A percentile compares a stretch with the other conserved stretches of the same genome.
Conservation (phyloP, 2,113 vertebrate genomes). For the Pycnonotus jocosus region DNA sequence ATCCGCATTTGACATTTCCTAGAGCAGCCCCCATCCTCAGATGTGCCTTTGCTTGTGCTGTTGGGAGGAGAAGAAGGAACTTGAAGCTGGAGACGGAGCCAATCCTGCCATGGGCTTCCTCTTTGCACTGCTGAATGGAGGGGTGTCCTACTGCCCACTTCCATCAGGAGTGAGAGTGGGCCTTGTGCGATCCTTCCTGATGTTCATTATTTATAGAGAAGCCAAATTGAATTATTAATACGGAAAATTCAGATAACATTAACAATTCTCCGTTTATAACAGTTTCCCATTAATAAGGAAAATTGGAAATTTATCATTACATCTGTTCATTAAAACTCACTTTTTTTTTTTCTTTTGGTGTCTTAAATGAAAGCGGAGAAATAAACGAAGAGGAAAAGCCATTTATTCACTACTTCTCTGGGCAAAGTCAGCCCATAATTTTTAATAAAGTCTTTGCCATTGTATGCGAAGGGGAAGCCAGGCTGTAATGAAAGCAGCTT, state of each 20-base stretch:
- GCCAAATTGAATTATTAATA: conserved; percentile 63
- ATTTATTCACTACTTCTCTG: conserved; percentile 12
- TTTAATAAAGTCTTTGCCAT: conserved; percentile 33
- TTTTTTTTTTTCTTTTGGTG: background rate
- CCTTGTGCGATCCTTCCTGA: background rate
- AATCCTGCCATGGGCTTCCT: fast-evolving
- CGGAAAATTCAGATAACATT: conserved; percentile 49
- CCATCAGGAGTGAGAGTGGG: background rate
- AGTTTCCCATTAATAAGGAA: conserved; percentile 61
- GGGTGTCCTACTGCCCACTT: background rate
- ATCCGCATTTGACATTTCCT: background rate
- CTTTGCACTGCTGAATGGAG: background rate
- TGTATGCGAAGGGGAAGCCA: background rate
- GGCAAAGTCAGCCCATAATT: conserved; percentile 18
- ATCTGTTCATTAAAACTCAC: conserved; percentile 61
- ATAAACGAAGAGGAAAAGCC: conserved; percentile 4
- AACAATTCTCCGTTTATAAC: conserved; percentile 43
- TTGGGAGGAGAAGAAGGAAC: background rate
- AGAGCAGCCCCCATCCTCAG: background rate
- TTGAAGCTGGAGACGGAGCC: background rate
- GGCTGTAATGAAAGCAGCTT: background rate
- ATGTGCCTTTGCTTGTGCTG: background rate
- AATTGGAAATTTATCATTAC: conserved; percentile 68
- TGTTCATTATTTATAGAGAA: conserved; percentile 47
- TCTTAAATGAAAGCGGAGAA: conserved; percentile 38